Evolutionary conservation across 2,888 invertebrate species (phyloP).

Genomic region (Frankliniella intonsa): DNA sequence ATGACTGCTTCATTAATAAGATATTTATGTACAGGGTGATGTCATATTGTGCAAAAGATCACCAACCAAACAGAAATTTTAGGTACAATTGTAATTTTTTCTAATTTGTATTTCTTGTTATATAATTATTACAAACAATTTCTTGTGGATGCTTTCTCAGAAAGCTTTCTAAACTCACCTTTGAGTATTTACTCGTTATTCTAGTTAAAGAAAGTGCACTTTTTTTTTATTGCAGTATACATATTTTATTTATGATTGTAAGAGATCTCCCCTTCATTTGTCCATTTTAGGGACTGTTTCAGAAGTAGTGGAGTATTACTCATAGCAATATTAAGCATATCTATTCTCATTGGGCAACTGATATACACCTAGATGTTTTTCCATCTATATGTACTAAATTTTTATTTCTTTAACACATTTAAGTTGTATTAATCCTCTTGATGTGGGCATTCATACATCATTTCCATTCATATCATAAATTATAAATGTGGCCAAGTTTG

Average conservation of each 20-base stretch:
- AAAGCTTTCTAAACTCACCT: background rate
- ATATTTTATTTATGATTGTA: constrained; percentile 8
- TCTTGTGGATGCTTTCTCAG: background rate
- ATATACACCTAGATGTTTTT: background rate
- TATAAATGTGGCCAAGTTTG: constrained; percentile 19
- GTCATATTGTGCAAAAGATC: background rate
- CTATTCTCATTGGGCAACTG: constrained; percentile 7
- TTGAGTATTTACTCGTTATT: background rate
- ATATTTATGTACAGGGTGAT: background rate
- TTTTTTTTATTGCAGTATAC: background rate
- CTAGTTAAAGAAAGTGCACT: background rate
- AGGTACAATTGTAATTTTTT: background rate
- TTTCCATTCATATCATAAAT: constrained; percentile 8
- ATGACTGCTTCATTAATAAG: background rate
- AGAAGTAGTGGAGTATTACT: background rate
- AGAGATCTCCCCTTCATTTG: background rate
- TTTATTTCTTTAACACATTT: background rate
- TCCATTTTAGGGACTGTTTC: constrained; percentile 4
- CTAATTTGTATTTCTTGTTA: background rate
- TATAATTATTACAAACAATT: background rate
- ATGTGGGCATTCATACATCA: background rate
- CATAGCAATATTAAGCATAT: constrained; percentile 20
- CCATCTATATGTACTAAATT: background rate
- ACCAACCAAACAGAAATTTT: background rate
- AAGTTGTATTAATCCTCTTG: constrained; percentile 14